These are phyloP conservation scores for Venustoraphidia nigricollis DNA, from an alignment of 2,888 invertebrate genomes.

Conservation along the genomic window DNA sequence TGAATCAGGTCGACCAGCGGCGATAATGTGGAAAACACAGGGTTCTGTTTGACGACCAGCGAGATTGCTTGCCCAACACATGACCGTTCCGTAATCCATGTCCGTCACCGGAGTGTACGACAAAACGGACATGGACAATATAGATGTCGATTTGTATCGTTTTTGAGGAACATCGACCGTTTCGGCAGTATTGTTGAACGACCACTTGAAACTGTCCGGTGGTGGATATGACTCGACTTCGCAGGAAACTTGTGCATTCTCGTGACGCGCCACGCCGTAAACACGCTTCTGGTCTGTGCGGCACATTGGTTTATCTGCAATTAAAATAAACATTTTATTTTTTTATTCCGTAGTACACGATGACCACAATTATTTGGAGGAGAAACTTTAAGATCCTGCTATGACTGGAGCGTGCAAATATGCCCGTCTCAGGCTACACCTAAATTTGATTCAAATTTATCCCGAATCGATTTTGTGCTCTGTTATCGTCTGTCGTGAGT, in stretches of 20 bases:
- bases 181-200: conserved; percentile 78
- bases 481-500: too few relatives aligned
- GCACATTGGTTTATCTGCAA: conserved; percentile 71
- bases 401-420: too few relatives aligned
- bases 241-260: conserved; percentile 63
- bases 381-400: too few relatives aligned
- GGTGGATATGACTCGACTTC: conserved; percentile 75
- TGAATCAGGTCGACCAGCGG: conserved; percentile 62
- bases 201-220: conserved; percentile 73
- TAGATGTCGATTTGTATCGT: conserved; percentile 39
- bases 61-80: conserved; percentile 58
- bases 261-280: conserved; percentile 71
- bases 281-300: conserved; percentile 56
- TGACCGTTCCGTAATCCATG: conserved; percentile 58
- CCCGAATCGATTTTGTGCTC: too few relatives aligned
- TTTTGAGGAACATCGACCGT: conserved; percentile 57
- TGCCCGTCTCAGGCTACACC: too few relatives aligned
- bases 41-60: conserved; percentile 58
- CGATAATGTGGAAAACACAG: conserved; percentile 58
- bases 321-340: not conserved
- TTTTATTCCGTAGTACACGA: too few relatives aligned
- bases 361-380: too few relatives aligned
- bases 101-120: conserved; percentile 63
- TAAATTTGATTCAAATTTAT: too few relatives aligned
- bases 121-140: conserved; percentile 44